Evolutionary conservation across 2,797 vertebrate species (phyloP).

Genomic region (Esox lucius): DNA sequence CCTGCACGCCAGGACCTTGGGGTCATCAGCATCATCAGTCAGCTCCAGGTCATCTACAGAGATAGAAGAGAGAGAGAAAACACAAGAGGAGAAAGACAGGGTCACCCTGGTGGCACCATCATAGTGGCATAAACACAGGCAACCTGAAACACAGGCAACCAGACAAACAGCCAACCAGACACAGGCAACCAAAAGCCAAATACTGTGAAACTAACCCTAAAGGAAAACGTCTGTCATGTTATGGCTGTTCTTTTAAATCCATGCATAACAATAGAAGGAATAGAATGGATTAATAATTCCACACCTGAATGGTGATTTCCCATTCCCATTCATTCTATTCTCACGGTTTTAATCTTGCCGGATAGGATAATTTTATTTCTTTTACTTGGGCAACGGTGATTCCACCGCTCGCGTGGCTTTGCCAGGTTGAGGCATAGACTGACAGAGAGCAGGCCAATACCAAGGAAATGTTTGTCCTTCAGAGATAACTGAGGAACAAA

Average conservation of each 20-base stretch:
- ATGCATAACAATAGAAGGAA: too few relatives aligned
- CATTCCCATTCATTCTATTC: too few relatives aligned
- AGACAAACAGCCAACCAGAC: neutral
- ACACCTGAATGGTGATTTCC: too few relatives aligned
- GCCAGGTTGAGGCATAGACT: too few relatives aligned
- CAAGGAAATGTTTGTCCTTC: constrained; percentile 62
- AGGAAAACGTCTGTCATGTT: too few relatives aligned
- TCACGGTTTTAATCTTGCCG: too few relatives aligned
- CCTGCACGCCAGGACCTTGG: constrained; percentile 49
- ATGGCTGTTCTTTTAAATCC: too few relatives aligned
- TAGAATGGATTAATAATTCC: too few relatives aligned
- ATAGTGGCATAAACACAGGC: neutral
- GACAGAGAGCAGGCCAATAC: neutral
- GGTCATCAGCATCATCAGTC: constrained; percentile 22
- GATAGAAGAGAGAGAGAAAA: neutral
- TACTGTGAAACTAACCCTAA: neutral
- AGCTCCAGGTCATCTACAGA: constrained; percentile 82
- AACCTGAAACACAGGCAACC: neutral
- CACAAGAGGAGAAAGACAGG: constrained; percentile 1
- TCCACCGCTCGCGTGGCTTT: too few relatives aligned
- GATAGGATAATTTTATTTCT: too few relatives aligned
- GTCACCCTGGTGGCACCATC: neutral
- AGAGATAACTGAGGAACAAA: constrained; percentile 65
- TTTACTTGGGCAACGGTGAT: too few relatives aligned
- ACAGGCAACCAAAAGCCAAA: neutral